These are phyloP conservation scores for Drosophila borborema DNA, from an alignment of 2,888 invertebrate genomes.

Conservation along the genomic window DNA sequence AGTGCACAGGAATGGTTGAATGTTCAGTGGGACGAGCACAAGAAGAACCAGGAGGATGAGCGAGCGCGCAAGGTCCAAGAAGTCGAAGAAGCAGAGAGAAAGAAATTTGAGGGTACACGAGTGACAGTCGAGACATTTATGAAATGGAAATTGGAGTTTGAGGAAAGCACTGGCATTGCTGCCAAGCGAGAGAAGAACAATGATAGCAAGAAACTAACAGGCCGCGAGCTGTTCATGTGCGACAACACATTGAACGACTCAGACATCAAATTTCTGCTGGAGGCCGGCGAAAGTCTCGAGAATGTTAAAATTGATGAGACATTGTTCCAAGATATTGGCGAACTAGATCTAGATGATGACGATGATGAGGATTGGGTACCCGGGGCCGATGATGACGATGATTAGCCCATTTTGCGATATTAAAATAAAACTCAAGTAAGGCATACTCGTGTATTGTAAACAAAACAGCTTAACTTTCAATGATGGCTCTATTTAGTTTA, in stretches of 20 bases:
- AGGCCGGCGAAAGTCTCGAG: slow-evolving; percentile 87
- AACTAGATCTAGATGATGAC: slow-evolving; percentile 87
- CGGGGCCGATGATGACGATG: slow-evolving; percentile 83
- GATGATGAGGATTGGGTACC: slow-evolving; percentile 90
- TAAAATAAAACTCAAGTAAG: slow-evolving; percentile 44
- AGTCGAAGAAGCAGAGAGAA: slow-evolving; percentile 95
- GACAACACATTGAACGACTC: slow-evolving; percentile 98
- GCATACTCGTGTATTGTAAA: slow-evolving; percentile 55
- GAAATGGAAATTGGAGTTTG: slow-evolving; percentile 97
- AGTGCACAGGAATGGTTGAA: slow-evolving; percentile 97
- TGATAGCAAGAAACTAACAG: slow-evolving; percentile 94
- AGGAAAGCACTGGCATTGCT: slow-evolving; percentile 93
- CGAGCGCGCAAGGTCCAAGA: slow-evolving; percentile 89
- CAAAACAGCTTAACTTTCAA: slow-evolving; percentile 20
- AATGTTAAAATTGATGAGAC: slow-evolving; percentile 96
- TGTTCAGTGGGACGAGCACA: slow-evolving; percentile 92
- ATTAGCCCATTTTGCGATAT: slow-evolving; percentile 47
- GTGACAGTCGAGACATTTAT: slow-evolving; percentile 98
- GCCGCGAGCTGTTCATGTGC: slow-evolving; percentile 95
- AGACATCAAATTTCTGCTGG: slow-evolving; percentile 97
- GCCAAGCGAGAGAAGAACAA: slow-evolving; percentile 90
- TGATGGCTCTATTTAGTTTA: slow-evolving; percentile 21
- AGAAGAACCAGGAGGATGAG: slow-evolving; percentile 90
- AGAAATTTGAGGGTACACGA: slow-evolving; percentile 96
- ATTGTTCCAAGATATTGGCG: slow-evolving; percentile 95